These are phyloP conservation scores for Hirtodrosophila alboralis DNA, from an alignment of 2,888 invertebrate species.

Conservation along the genomic window DNA sequence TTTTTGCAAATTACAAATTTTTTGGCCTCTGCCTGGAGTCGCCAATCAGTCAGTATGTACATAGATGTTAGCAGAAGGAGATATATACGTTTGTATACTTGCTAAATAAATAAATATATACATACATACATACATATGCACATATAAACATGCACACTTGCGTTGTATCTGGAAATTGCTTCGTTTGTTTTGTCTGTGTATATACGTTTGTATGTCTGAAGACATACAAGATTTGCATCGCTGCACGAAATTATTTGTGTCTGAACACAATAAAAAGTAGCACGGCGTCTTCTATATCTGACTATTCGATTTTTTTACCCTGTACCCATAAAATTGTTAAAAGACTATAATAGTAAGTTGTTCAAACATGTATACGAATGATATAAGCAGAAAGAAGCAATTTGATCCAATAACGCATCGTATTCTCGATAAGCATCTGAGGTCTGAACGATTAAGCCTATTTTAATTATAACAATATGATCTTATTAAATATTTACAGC, in stretches of 20 bases:
- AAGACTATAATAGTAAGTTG: not conserved
- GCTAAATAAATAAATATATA: constrained; percentile 41
- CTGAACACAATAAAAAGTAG: constrained; percentile 31
- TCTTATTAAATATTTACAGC: too few species aligned
- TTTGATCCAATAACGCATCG: too few species aligned
- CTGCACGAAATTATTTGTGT: constrained; percentile 58
- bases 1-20: too few species aligned
- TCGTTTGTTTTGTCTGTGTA: constrained; percentile 32
- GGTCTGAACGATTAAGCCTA: too few species aligned
- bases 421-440: too few species aligned
- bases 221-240: constrained; percentile 47
- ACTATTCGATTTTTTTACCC: constrained; percentile 14
- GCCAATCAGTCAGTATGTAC: too few species aligned
- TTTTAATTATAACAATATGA: too few species aligned
- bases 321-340: not conserved
- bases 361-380: too few species aligned
- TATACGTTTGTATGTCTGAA: constrained; percentile 9
- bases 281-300: constrained; percentile 27
- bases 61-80: constrained; percentile 1
- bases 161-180: constrained; percentile 42
- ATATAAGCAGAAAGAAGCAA: too few species aligned
- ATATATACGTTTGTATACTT: constrained; percentile 26
- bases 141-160: too few species aligned
- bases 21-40: too few species aligned
- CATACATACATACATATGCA: too few species aligned